phyloP scores from a whole-genome alignment of 2,113 vertebrate genomes.

The Clarias magur region DNA sequence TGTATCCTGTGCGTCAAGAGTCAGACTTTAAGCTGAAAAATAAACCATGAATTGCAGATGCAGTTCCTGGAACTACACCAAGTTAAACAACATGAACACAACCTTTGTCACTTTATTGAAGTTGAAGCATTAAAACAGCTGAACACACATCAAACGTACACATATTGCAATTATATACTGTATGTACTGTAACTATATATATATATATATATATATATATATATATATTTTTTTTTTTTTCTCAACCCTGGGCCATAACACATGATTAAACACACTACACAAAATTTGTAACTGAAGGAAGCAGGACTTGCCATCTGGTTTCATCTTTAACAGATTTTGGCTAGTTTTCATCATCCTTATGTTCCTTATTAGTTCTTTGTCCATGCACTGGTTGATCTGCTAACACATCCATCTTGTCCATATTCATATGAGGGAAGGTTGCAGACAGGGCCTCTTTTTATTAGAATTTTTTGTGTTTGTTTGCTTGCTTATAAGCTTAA shows the following conservation, averaged over 20 bases:
- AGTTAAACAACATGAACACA: neutral
- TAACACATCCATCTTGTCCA: constrained; percentile 5
- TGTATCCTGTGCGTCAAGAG: neutral
- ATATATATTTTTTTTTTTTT: too few relatives aligned
- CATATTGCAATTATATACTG: too few relatives aligned
- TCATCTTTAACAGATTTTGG: neutral
- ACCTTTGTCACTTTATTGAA: neutral
- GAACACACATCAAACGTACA: neutral
- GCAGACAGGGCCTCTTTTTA: neutral
- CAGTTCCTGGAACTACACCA: constrained; percentile 15
- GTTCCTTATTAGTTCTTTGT: neutral
- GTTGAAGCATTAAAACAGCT: neutral
- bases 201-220: too few relatives aligned
- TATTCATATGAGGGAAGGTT: neutral
- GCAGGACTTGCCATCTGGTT: neutral
- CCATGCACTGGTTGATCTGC: constrained; percentile 5
- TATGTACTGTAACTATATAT: too few relatives aligned
- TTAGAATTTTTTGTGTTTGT: neutral
- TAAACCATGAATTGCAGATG: neutral
- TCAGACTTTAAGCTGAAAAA: neutral
- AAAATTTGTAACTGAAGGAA: neutral
- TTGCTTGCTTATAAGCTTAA: neutral
- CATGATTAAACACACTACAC: neutral
- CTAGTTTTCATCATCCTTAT: neutral
- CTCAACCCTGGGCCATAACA: neutral